These are phyloP conservation scores for Actinernus sp. DNA, from an alignment of 92 coral and sea anemone species.

Conservation along the genomic window DNA sequence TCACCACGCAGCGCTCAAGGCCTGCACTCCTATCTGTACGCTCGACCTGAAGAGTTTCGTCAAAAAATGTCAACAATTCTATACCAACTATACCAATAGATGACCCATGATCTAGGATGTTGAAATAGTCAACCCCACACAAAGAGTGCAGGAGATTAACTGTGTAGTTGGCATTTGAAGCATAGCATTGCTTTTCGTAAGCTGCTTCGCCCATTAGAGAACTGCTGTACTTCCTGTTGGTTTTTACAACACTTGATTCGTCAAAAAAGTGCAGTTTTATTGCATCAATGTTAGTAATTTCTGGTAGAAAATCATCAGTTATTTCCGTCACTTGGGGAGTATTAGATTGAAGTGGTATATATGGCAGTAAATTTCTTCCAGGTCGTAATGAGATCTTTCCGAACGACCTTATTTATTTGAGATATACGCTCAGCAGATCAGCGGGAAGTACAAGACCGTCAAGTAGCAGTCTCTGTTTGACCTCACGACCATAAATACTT, in stretches of 20 bases:
- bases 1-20: constrained; percentile 57
- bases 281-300: constrained; percentile 15
- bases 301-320: constrained; percentile 17
- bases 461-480: constrained; percentile 15
- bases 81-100: no score
- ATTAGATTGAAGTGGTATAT: constrained; percentile 12
- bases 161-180: constrained; percentile 72
- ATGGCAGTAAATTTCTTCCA: constrained; percentile 9
- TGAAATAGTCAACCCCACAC: constrained; percentile 41
- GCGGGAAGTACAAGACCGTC: constrained; percentile 14
- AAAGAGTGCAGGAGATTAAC: constrained; percentile 52
- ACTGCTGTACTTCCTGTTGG: constrained; percentile 51
- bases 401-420: constrained; percentile 21
- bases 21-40: constrained; percentile 45
- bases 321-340: constrained; percentile 1
- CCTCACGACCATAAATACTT: constrained; percentile 32
- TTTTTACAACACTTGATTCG: constrained; percentile 37
- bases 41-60: constrained; percentile 34
- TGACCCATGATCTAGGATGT: constrained; percentile 51
- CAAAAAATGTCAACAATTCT: constrained; percentile 49
- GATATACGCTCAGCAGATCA: constrained; percentile 30
- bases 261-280: constrained; percentile 50
- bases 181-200: constrained; percentile 65
- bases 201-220: constrained; percentile 50
- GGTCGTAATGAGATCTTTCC: constrained; percentile 15